Conservation (phyloP, 2,113 vertebrate species). For the Phylloscopus trochilus region DNA sequence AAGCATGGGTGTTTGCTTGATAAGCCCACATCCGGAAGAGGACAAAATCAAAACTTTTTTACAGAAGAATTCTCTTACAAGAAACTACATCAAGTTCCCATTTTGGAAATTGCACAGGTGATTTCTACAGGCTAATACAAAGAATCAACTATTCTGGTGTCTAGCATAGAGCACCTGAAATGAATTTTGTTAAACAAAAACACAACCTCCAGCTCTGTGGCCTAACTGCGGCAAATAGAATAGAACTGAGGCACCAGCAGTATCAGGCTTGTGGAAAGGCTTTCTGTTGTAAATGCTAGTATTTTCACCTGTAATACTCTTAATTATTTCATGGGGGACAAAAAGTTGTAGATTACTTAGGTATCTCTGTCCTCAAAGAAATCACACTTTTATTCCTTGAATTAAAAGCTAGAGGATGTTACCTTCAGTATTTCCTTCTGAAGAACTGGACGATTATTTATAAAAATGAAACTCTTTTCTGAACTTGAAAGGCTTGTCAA, state of each 20-base stretch:
- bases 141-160: background rate
- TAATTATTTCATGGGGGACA: background rate
- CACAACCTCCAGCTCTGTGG: background rate
- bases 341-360: background rate
- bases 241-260: background rate
- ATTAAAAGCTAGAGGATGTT: slow-evolving; percentile 18
- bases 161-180: background rate
- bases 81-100: background rate
- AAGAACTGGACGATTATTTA: slow-evolving; percentile 88
- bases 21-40: background rate
- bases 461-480: slow-evolving; percentile 88
- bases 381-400: background rate
- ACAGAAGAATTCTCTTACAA: background rate
- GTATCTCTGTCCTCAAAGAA: background rate
- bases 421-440: slow-evolving; percentile 96
- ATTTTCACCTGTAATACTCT: background rate
- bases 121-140: background rate
- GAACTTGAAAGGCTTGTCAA: slow-evolving; percentile 82
- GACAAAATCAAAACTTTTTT: background rate
- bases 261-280: background rate
- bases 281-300: background rate
- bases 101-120: background rate
- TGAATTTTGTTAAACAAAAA: background rate
- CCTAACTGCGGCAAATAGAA: background rate
- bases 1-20: background rate